Evolutionary conservation across 1,140 invertebrate species (phyloP), one percentile per base, ranked within the genome.

Genomic region (Trichogramma pretiosum): DNA sequence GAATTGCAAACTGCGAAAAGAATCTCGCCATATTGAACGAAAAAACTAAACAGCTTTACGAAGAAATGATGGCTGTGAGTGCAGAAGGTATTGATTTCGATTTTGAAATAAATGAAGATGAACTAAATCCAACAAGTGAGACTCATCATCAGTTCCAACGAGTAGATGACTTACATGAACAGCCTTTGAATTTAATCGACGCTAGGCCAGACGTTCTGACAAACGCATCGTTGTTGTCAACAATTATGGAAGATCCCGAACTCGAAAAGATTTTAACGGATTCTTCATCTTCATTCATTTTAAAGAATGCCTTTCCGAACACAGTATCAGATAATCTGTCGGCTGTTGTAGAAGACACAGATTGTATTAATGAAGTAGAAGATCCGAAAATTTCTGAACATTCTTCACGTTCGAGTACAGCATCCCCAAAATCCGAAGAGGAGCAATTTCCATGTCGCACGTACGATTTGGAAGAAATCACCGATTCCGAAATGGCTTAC

Each of bases 401-500:
- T 16, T 16, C 28, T 16, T 46, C 43, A n/a, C 46, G 49, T 34
- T 42, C 35, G 11, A 51, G 46, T 46, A 46, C 49, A 0, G 1
- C 22, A 3, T 50, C 42, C 5, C 21, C 30, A 11, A 50, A 46
- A 4, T 45, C 48, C 8, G 36, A 26, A 3, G 42, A 50, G 1
- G 21, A 34, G 13, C n/a, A n/a, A n/a, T n/a, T n/a, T n/a, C n/a
- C n/a, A n/a, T n/a, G n/a, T n/a, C n/a, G n/a, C n/a, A n/a, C n/a
- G n/a, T n/a, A n/a, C n/a, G n/a, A n/a, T n/a, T n/a, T n/a, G n/a
- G 3, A 24, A 32, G 47, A 48, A n/a, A 37, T 37, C 0, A 33
- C 21, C 2, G 39, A 58, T 24, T 48, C 46, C 7, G 48, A 48
- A 5, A 47, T 42, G 23, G n/a, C 13, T 18, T 54, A 54, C 18